A percentile compares a stretch with the other conserved stretches of the same genome.
Evolutionary conservation across 2,888 invertebrate genomes (phyloP).

Genomic region (Standfussiana lucernea): DNA sequence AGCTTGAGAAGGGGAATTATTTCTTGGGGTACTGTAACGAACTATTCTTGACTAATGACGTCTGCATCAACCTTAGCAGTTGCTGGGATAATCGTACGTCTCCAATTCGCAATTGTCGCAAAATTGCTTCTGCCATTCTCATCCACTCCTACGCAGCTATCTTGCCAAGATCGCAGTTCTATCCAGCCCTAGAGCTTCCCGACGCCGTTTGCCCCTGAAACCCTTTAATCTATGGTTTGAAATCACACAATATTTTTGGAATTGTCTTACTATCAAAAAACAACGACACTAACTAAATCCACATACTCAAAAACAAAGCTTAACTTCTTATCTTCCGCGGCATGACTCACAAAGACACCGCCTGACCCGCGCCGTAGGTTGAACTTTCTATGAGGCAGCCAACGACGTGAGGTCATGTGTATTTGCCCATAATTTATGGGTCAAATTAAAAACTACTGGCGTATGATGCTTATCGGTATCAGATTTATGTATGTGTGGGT

Average conservation of each 20-base stretch:
- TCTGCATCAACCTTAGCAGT: neutral
- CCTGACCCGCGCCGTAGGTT: conserved; percentile 62
- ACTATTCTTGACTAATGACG: neutral
- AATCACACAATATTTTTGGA: neutral
- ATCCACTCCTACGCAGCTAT: neutral
- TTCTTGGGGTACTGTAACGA: neutral
- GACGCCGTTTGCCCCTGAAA: neutral
- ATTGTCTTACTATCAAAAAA: neutral
- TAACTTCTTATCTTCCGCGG: conserved; percentile 41
- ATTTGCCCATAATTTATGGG: conserved; percentile 63
- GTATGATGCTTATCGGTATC: conserved; percentile 43
- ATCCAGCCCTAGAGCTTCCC: neutral
- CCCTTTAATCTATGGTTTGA: neutral
- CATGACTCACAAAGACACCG: conserved; percentile 63
- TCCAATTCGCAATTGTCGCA: too few relatives aligned
- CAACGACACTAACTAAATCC: conserved; percentile 9
- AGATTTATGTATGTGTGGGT: conserved; percentile 30
- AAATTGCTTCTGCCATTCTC: neutral
- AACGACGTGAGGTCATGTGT: conserved; percentile 65
- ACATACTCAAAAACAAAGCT: conserved; percentile 23
- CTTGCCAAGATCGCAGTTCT: neutral
- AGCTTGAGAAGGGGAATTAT: accelerated
- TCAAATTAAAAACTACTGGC: conserved; percentile 66
- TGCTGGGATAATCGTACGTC: neutral
- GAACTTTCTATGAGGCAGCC: conserved; percentile 72